These are phyloP conservation scores for Catocala nupta DNA, from an alignment of 2,888 invertebrate genomes.

Conservation along the genomic window DNA sequence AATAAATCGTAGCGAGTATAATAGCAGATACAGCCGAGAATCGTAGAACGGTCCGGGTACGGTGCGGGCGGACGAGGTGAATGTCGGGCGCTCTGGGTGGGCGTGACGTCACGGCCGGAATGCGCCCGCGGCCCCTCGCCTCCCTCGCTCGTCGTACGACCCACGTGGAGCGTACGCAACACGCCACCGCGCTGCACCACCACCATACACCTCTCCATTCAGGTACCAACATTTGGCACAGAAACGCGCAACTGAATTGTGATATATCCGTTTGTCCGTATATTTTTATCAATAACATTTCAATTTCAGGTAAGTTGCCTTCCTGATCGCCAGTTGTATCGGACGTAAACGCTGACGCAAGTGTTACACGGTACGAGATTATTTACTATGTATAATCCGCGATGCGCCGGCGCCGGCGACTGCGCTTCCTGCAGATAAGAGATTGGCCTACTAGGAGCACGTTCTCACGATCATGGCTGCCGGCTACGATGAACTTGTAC, in stretches of 20 bases:
- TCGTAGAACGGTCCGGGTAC: conserved; percentile 63
- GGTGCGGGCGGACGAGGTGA: conserved; percentile 74
- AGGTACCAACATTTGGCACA: conserved; percentile 64
- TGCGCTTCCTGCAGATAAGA: conserved; percentile 83
- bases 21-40: conserved; percentile 72
- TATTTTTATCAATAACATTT: conserved; percentile 9
- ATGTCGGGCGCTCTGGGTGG: conserved; percentile 85
- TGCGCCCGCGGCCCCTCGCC: conserved; percentile 75
- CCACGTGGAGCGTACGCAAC: conserved; percentile 81
- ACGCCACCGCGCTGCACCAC: conserved; percentile 60
- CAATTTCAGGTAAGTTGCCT: background rate
- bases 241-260: conserved; percentile 48
- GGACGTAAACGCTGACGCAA: conserved; percentile 57
- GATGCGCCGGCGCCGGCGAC: conserved; percentile 72
- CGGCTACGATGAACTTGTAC: conserved; percentile 24
- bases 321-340: background rate
- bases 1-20: conserved; percentile 72
- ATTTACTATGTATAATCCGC: conserved; percentile 69
- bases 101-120: conserved; percentile 86
- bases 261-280: conserved; percentile 8
- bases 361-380: conserved; percentile 63
- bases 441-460: conserved; percentile 66
- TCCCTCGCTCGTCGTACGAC: conserved; percentile 52
- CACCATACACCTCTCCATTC: conserved; percentile 69
- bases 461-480: conserved; percentile 66